A percentile compares a stretch with the other conserved stretches of the same genome.
Evolutionary conservation across 1,140 invertebrate species (phyloP).

Genomic region (Tribolium castaneum): DNA sequence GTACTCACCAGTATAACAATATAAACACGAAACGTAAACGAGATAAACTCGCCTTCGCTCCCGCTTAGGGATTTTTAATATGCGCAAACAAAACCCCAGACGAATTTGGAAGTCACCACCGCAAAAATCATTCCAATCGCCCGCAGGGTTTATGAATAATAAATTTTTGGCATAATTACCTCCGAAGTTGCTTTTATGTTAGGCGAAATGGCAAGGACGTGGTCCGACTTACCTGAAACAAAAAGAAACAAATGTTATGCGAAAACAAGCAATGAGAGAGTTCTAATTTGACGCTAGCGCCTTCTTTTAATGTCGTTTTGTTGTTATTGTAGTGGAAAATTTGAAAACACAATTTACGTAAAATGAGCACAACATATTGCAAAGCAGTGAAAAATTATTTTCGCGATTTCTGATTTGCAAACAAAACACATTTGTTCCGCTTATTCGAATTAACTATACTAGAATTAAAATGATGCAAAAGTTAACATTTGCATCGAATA

Average conservation of each 20-base stretch:
- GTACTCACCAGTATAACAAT: slow-evolving; percentile 1
- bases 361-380: too few relatives aligned
- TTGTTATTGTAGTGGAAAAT: too few relatives aligned
- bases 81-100: background rate
- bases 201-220: background rate
- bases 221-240: background rate
- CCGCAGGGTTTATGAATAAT: background rate
- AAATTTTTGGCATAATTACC: background rate
- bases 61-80: slow-evolving; percentile 10
- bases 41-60: slow-evolving; percentile 3
- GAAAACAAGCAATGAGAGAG: background rate
- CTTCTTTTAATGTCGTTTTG: too few relatives aligned
- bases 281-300: background rate
- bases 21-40: slow-evolving; percentile 28
- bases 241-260: background rate
- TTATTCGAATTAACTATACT: too few relatives aligned
- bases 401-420: too few relatives aligned
- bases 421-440: too few relatives aligned
- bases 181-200: background rate
- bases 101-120: background rate
- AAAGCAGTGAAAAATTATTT: too few relatives aligned
- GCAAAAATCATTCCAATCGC: background rate
- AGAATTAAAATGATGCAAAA: too few relatives aligned
- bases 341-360: too few relatives aligned
- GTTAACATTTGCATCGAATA: too few relatives aligned